These are phyloP conservation scores for Orussus abietinus DNA, from an alignment of 1,140 invertebrate genomes.

Conservation along the genomic window DNA sequence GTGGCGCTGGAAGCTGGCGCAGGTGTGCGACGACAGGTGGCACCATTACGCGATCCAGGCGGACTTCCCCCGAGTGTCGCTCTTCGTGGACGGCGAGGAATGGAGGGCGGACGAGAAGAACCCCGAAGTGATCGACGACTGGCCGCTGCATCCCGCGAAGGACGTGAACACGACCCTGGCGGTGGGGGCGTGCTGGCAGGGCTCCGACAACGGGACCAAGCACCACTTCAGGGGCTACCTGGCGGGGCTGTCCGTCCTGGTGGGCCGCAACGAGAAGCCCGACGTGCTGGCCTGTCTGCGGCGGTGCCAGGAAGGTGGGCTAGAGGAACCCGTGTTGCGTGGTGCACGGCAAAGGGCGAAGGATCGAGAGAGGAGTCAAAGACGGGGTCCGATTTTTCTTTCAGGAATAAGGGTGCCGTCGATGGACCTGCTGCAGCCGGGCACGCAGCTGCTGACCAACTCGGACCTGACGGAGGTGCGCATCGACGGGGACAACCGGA, in stretches of 20 bases:
- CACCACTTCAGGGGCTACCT: constrained; percentile 85
- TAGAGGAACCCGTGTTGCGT: too few relatives aligned
- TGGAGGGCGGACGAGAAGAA: constrained; percentile 77
- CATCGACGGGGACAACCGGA: constrained; percentile 85
- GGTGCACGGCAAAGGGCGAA: too few relatives aligned
- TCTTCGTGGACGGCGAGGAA: constrained; percentile 86
- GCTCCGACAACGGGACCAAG: constrained; percentile 83
- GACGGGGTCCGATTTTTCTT: too few relatives aligned
- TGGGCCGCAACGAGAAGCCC: constrained; percentile 74
- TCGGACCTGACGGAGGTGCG: constrained; percentile 84
- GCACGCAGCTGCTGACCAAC: constrained; percentile 69
- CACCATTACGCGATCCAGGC: constrained; percentile 96
- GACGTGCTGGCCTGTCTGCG: constrained; percentile 80
- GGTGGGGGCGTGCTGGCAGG: constrained; percentile 97
- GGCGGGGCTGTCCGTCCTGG: constrained; percentile 79
- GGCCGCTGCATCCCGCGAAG: constrained; percentile 96
- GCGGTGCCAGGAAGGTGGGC: constrained; percentile 83
- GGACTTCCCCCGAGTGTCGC: constrained; percentile 79
- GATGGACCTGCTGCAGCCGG: constrained; percentile 72
- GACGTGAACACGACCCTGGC: constrained; percentile 90
- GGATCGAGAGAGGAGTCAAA: too few relatives aligned
- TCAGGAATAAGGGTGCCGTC: too few relatives aligned
- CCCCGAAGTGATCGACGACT: constrained; percentile 97
- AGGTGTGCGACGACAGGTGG: constrained; percentile 97
- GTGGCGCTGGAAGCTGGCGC: constrained; percentile 90